These are phyloP conservation scores for Gadopsis marmoratus DNA, from an alignment of 2,797 vertebrate genomes.

Conservation along the genomic window DNA sequence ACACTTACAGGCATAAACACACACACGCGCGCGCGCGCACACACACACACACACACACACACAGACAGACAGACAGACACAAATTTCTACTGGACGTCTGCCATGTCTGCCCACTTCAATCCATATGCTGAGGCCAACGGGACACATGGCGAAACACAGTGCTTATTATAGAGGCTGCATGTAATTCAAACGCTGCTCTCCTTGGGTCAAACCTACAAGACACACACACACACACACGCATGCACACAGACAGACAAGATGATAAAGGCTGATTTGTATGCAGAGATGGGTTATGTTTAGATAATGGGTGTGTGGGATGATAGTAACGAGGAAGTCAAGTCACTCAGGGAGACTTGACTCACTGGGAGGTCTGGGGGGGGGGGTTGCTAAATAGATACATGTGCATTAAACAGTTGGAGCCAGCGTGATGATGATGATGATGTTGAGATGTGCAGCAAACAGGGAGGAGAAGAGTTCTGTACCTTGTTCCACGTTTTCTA, in stretches of 20 bases:
- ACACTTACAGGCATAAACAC: slow-evolving; percentile 42
- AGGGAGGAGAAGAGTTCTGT: slow-evolving; percentile 50
- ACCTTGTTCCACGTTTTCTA: slow-evolving; percentile 98
- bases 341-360: slow-evolving; percentile 67
- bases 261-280: slow-evolving; percentile 68
- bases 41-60: slow-evolving; percentile 23
- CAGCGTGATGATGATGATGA: slow-evolving; percentile 29
- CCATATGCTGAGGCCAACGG: slow-evolving; percentile 55
- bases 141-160: slow-evolving; percentile 53
- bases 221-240: slow-evolving; percentile 26
- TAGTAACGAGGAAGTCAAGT: slow-evolving; percentile 65
- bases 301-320: slow-evolving; percentile 71
- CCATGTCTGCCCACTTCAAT: slow-evolving; percentile 78
- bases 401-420: slow-evolving; percentile 45
- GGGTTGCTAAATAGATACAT: slow-evolving; percentile 53
- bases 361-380: slow-evolving; percentile 62
- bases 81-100: slow-evolving; percentile 65
- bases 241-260: slow-evolving; percentile 39
- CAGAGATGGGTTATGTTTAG: slow-evolving; percentile 74
- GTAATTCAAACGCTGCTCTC: slow-evolving; percentile 49
- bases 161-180: slow-evolving; percentile 69
- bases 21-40: slow-evolving; percentile 21
- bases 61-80: slow-evolving; percentile 54
- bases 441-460: slow-evolving; percentile 32
- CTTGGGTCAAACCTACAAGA: slow-evolving; percentile 38